Evolutionary conservation across 2,888 invertebrate species (phyloP).

Genomic region (Apamea monoglypha): DNA sequence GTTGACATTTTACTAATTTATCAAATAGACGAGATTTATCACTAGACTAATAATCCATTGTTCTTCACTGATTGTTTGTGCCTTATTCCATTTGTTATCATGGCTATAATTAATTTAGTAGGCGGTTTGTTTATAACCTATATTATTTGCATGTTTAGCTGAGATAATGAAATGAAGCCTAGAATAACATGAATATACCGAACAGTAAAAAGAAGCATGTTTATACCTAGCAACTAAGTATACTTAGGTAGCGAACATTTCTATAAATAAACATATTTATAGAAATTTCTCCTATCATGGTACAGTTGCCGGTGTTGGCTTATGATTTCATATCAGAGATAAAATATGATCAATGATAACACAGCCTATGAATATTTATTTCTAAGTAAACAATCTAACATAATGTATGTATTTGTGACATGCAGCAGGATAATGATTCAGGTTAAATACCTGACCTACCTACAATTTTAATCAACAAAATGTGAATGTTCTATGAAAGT

Average conservation of each 20-base stretch:
- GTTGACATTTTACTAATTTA: slow-evolving; percentile 68
- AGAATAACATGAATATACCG: slow-evolving; percentile 1
- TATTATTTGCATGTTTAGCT: slow-evolving; percentile 34
- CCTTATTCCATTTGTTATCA: slow-evolving; percentile 57
- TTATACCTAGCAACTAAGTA: not conserved
- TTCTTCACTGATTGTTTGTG: slow-evolving; percentile 55
- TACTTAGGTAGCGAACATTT: not conserved
- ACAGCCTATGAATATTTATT: slow-evolving; percentile 37
- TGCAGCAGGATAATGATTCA: slow-evolving; percentile 6
- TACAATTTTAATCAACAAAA: slow-evolving; percentile 23
- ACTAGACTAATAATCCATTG: slow-evolving; percentile 67
- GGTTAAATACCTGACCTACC: slow-evolving; percentile 32
- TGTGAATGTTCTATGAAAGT: slow-evolving; percentile 6
- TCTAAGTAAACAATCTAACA: slow-evolving; percentile 40
- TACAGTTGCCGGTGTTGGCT: slow-evolving; percentile 22
- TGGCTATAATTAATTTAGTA: slow-evolving; percentile 42
- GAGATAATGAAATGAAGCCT: slow-evolving; percentile 19
- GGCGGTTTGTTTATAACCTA: slow-evolving; percentile 58
- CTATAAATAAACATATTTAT: not conserved
- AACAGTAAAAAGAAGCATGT: slow-evolving; percentile 5
- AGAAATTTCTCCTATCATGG: slow-evolving; percentile 5
- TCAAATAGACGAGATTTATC: slow-evolving; percentile 65
- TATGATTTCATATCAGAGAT: slow-evolving; percentile 58
- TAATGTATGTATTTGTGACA: slow-evolving; percentile 29
- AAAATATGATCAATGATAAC: slow-evolving; percentile 52